Percentiles rank a stretch among this genome's conserved stretches.
Evolutionary conservation across 1,140 invertebrate genomes (phyloP).

Genomic region (Drosophila nikananu): DNA sequence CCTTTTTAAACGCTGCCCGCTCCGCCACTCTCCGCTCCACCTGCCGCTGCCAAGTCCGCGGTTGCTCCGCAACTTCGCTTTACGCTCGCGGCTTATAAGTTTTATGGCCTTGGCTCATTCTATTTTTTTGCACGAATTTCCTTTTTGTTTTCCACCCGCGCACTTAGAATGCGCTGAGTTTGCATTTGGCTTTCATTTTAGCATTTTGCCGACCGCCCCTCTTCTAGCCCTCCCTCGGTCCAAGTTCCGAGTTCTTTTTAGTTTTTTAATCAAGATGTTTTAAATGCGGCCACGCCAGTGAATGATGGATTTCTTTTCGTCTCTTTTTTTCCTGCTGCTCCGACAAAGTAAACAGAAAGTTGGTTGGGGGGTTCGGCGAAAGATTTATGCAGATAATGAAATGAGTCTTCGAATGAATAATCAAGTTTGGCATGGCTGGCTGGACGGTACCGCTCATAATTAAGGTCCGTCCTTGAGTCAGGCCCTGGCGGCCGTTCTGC

Average conservation of each 20-base stretch:
- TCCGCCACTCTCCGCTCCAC: not conserved
- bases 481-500: constrained; percentile 8
- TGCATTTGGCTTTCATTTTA: constrained; percentile 79
- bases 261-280: constrained; percentile 83
- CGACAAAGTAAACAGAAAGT: constrained; percentile 74
- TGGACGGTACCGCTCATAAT: constrained; percentile 57
- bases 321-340: constrained; percentile 19
- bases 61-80: constrained; percentile 65
- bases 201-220: constrained; percentile 60
- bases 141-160: constrained; percentile 56
- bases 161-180: constrained; percentile 77
- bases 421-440: constrained; percentile 60
- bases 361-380: constrained; percentile 62
- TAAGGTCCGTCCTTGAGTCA: constrained; percentile 66
- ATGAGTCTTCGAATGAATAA: constrained; percentile 81
- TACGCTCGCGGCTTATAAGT: constrained; percentile 78
- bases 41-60: constrained; percentile 7
- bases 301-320: constrained; percentile 72
- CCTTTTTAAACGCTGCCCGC: constrained; percentile 60
- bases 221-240: constrained; percentile 10
- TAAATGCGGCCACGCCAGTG: constrained; percentile 77
- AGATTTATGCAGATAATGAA: constrained; percentile 83
- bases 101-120: constrained; percentile 54
- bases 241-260: constrained; percentile 45
- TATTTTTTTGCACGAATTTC: constrained; percentile 31